Evolutionary conservation across 2,888 invertebrate species (phyloP).

Genomic region (Acanthoscelides obtectus): DNA sequence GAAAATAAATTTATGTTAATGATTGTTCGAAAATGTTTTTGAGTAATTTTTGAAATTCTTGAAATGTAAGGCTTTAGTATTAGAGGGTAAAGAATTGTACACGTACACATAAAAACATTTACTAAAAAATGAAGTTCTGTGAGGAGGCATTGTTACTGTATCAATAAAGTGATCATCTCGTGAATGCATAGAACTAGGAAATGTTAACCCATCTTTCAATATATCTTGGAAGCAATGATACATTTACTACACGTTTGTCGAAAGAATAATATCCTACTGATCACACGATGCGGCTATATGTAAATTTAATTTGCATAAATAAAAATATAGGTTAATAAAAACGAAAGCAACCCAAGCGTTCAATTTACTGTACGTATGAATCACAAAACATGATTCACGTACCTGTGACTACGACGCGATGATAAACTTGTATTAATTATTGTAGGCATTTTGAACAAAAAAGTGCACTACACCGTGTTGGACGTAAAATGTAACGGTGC

Average conservation of each 20-base stretch:
- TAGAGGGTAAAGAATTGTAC: too few relatives aligned
- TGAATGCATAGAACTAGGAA: too few relatives aligned
- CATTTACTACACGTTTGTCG: neutral
- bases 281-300: neutral
- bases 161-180: too few relatives aligned
- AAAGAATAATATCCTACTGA: neutral
- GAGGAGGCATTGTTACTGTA: too few relatives aligned
- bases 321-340: neutral
- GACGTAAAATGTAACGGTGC: neutral
- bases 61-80: too few relatives aligned
- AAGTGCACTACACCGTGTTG: neutral
- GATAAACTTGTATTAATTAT: neutral
- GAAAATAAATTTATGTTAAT: too few relatives aligned
- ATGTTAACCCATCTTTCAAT: too few relatives aligned
- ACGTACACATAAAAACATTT: too few relatives aligned
- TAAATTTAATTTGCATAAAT: neutral
- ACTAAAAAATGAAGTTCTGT: too few relatives aligned
- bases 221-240: too few relatives aligned
- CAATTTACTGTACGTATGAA: neutral
- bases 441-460: neutral
- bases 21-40: too few relatives aligned
- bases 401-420: neutral
- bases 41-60: too few relatives aligned
- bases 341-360: neutral
- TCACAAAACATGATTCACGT: neutral